Percentiles rank a stretch among this genome's conserved stretches.
Conservation (phyloP, 1,140 invertebrate genomes). For the Aporrectodea caliginosa region DNA sequence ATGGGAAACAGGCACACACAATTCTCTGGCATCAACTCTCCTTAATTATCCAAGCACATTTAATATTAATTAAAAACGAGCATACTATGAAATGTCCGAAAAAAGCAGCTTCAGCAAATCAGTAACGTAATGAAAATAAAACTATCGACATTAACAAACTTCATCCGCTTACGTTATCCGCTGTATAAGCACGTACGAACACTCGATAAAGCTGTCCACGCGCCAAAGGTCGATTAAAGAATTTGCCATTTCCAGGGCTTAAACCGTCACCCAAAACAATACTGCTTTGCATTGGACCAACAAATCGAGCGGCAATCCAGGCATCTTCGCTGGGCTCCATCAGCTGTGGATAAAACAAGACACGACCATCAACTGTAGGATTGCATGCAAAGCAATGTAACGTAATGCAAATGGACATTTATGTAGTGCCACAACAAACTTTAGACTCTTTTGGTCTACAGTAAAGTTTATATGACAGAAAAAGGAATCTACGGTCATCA, state of each 20-base stretch:
- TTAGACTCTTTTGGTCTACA: background rate
- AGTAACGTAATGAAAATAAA: too few relatives aligned
- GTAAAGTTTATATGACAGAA: background rate
- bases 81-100: too few relatives aligned
- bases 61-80: too few relatives aligned
- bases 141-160: too few relatives aligned
- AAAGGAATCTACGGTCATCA: background rate
- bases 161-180: slow-evolving; percentile 28
- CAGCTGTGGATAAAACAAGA: background rate
- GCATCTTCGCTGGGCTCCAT: slow-evolving; percentile 47
- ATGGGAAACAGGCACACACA: too few relatives aligned
- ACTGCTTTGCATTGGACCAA: slow-evolving; percentile 82
- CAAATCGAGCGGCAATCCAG: slow-evolving; percentile 91
- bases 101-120: too few relatives aligned
- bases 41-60: too few relatives aligned
- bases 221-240: slow-evolving; percentile 79
- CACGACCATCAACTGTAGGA: background rate
- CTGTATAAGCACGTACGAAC: slow-evolving; percentile 79
- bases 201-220: slow-evolving; percentile 78
- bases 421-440: background rate
- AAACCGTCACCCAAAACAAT: slow-evolving; percentile 84
- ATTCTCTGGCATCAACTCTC: too few relatives aligned
- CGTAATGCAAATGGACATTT: too few relatives aligned
- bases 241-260: slow-evolving; percentile 72
- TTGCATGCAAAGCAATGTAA: background rate